Conservation (phyloP, 2,113 vertebrate genomes). For the Chlamydotis undulata region DNA sequence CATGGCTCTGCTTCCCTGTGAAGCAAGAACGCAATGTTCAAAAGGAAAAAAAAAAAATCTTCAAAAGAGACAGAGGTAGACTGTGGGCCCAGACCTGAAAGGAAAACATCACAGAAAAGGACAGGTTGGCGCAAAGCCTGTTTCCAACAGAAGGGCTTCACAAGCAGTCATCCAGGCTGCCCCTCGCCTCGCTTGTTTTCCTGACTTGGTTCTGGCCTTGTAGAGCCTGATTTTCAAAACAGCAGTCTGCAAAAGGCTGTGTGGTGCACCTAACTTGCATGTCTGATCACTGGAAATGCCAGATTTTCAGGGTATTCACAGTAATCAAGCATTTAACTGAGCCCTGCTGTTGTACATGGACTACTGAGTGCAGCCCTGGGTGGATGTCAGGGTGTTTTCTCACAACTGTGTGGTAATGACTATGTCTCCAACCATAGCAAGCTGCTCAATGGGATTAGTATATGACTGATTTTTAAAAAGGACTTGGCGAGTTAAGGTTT, state of each 20-base stretch:
- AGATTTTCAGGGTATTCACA: constrained; percentile 5
- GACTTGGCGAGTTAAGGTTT: background rate
- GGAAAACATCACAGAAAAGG: constrained; percentile 9
- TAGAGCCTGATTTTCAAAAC: background rate
- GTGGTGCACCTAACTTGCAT: background rate
- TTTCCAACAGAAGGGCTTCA: constrained; percentile 35
- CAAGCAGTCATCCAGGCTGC: constrained; percentile 24
- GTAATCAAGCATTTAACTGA: background rate
- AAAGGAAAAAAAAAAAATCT: background rate
- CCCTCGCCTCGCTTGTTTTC: constrained; percentile 39
- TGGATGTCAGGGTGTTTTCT: background rate
- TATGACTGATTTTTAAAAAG: background rate
- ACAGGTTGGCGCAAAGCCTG: background rate
- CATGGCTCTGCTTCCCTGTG: background rate
- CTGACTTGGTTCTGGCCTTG: constrained; percentile 4
- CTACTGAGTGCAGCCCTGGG: background rate
- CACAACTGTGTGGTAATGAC: background rate
- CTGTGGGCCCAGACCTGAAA: constrained; percentile 22
- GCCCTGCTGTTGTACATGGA: background rate
- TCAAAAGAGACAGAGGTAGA: constrained; percentile 38
- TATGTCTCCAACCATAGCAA: background rate
- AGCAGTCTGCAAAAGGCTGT: constrained; percentile 6
- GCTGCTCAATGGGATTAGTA: background rate
- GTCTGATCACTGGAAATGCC: background rate
- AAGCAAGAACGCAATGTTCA: constrained; percentile 20